These are phyloP conservation scores for Phyllotreta cruciferae DNA, from an alignment of 2,888 invertebrate species.

Conservation along the genomic window DNA sequence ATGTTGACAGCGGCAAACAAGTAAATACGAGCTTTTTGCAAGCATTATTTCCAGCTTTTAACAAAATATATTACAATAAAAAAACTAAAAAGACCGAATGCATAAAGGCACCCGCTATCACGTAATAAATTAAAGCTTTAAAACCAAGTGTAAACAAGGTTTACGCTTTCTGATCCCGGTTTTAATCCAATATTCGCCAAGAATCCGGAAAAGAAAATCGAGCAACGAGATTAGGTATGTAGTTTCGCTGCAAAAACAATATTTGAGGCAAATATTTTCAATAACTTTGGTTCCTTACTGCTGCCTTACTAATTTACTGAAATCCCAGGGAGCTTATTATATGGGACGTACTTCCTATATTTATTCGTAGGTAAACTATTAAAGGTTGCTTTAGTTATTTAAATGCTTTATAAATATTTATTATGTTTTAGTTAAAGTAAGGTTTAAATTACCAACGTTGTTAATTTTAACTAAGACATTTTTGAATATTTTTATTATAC, in stretches of 20 bases:
- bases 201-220: conserved; percentile 35
- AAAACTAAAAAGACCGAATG: conserved; percentile 25
- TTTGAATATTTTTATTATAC: too few relatives aligned
- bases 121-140: conserved; percentile 37
- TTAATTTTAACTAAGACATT: too few relatives aligned
- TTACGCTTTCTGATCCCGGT: conserved; percentile 32
- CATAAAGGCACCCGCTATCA: conserved; percentile 24
- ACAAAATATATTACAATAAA: conserved; percentile 18
- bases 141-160: conserved; percentile 32
- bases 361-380: neutral
- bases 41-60: conserved; percentile 17
- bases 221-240: conserved; percentile 18
- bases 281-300: conserved; percentile 7
- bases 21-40: conserved; percentile 14
- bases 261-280: conserved; percentile 17
- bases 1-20: conserved; percentile 14
- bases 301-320: conserved; percentile 2
- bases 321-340: conserved; percentile 1
- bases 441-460: too few relatives aligned
- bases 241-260: conserved; percentile 16
- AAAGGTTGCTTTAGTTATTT: neutral
- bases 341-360: neutral
- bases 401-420: too few relatives aligned
- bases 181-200: conserved; percentile 39
- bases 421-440: too few relatives aligned